Conservation (phyloP, 2,113 vertebrate genomes). For the Hyperoodon ampullatus region DNA sequence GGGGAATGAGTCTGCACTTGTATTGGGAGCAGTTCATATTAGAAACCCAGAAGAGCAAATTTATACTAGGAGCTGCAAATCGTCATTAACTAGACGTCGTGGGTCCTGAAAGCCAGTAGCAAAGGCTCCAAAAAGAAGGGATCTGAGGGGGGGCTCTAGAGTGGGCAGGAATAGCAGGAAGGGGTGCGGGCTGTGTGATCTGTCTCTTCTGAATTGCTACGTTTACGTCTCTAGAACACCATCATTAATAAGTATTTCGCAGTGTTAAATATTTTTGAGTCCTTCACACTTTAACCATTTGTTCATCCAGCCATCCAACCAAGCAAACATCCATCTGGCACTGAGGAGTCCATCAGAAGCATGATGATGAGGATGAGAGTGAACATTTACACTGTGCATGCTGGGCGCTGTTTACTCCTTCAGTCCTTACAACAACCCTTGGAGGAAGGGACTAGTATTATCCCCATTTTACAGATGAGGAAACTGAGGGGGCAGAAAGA, state of each 20-base stretch:
- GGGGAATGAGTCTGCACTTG: not conserved
- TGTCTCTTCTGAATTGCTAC: not conserved
- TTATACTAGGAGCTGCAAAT: not conserved
- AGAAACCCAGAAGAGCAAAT: not conserved
- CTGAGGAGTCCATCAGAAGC: not conserved
- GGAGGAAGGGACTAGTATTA: not conserved
- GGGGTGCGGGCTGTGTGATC: not conserved
- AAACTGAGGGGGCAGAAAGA: not conserved
- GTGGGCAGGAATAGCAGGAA: not conserved
- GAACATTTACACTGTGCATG: rapidly evolving
- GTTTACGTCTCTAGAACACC: not conserved
- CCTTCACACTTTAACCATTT: not conserved
- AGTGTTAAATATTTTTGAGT: not conserved
- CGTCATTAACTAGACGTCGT: not conserved
- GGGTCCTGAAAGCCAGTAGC: not conserved
- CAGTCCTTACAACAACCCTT: not conserved
- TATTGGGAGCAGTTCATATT: not conserved
- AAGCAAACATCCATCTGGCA: not conserved
- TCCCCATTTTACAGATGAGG: not conserved
- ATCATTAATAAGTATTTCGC: not conserved
- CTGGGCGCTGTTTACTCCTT: not conserved
- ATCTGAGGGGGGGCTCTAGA: not conserved
- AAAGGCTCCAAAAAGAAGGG: not conserved
- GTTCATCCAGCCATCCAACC: not conserved
- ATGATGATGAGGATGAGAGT: not conserved